Base-by-base conservation (phyloP, 1,140 invertebrate species). In the Eumeta japonica region DNA sequence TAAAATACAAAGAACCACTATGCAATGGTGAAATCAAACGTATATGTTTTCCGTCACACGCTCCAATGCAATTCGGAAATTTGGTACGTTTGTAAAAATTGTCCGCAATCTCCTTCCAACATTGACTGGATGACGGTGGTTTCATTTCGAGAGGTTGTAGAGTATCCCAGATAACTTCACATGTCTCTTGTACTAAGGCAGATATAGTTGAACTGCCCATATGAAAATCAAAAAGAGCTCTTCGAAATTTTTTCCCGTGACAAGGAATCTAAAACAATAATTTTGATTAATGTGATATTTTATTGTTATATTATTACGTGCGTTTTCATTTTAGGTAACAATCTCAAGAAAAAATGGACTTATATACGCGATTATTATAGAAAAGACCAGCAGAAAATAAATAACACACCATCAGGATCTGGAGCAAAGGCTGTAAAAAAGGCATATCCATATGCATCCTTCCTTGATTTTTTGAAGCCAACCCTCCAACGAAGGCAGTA, bases 21-120 rank as follows among this genome's bases (percentile, higher is more conserved):
- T 62, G 48, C 16, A 43, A 35, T 14, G 60, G 61, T 39, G 38
- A 35, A 42, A 53, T 45, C 35, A 72, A 50, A 31, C 41, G 37
- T 3, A 75, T 48, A 46, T 75, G 67, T 48, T 76, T 76, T 15
- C 62, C 68, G 48, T 77, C 71, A 10, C 27, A 18, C 13, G 78
- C 49, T 5, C 62, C 70, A 17, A 76, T 37, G 43, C 68, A 75
- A 43, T 73, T 58, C n/a, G 71, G 71, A 46, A 78, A 75, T 51
- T 72, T 60, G 54, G 64, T 75, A 39, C 46, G 50, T 52, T 50
- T 41, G 20, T 42, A 39, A 39, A 30, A 67, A 32, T 43, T 42
- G 18, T 45, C 29, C 3, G 46, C 31, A 39, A 44, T 44, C 34
- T 48, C 39, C 19, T 28, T 24, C 33, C 41, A 43, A 38, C 44